These are phyloP conservation scores for Tetrax tetrax DNA, from an alignment of 2,113 vertebrate species.

Conservation along the genomic window DNA sequence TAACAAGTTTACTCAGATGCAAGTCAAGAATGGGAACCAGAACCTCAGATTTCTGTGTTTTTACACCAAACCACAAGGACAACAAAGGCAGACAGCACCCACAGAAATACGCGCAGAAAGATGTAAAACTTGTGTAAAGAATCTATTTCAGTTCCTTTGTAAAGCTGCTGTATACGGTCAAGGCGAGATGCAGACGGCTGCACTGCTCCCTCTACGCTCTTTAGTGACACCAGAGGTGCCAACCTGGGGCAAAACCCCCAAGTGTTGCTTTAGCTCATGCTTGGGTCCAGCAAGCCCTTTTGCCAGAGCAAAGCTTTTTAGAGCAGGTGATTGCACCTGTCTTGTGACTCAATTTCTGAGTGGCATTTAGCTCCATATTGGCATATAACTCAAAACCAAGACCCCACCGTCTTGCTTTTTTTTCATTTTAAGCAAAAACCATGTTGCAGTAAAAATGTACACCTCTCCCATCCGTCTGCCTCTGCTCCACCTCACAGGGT, in stretches of 20 bases:
- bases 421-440: neutral
- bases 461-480: neutral
- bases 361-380: neutral
- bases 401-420: neutral
- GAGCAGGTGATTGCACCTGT: accelerated
- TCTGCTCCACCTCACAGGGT: neutral
- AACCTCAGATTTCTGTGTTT: neutral
- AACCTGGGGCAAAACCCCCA: accelerated
- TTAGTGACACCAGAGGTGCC: neutral
- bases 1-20: neutral
- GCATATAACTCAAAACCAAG: neutral
- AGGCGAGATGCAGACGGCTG: accelerated
- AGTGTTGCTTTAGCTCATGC: neutral
- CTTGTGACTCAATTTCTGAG: neutral
- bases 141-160: neutral
- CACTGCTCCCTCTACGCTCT: neutral
- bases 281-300: neutral
- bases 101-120: neutral
- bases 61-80: neutral
- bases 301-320: neutral
- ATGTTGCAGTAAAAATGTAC: neutral
- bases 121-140: neutral
- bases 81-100: neutral
- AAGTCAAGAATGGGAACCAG: neutral
- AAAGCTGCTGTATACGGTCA: neutral